A percentile compares a stretch with the other conserved stretches of the same genome.
phyloP scores from a whole-genome alignment of 1,140 invertebrate species.

The Hermatobates lingyangjiaoensis region DNA sequence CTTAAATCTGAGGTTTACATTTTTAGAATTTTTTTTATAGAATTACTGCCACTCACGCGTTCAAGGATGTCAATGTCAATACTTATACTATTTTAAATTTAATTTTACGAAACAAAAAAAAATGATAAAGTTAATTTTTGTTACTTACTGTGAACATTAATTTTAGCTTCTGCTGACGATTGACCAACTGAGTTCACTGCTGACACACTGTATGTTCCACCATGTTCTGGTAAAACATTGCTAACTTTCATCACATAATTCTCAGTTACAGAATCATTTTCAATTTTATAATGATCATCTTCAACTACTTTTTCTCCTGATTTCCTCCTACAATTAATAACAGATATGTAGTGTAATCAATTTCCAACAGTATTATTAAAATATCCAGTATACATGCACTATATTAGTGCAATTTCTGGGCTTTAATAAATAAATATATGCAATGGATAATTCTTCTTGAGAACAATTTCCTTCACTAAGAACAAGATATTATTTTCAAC shows the following conservation, averaged over 20 bases:
- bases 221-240: constrained; percentile 46
- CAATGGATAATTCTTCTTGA: no score
- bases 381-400: no score
- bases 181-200: constrained; percentile 60
- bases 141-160: constrained; percentile 58
- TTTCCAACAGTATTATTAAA: no score
- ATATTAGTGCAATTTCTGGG: no score
- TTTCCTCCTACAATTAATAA: constrained; percentile 25
- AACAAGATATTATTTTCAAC: no score
- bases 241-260: constrained; percentile 47
- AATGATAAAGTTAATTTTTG: background rate
- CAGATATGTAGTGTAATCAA: background rate
- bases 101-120: background rate
- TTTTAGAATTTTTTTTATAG: no score
- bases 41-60: no score
- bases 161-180: constrained; percentile 39
- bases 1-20: no score
- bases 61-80: no score
- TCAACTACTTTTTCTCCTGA: constrained; percentile 38
- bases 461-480: no score
- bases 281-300: constrained; percentile 33
- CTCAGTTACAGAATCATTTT: constrained; percentile 39
- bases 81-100: no score
- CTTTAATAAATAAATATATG: no score
- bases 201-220: constrained; percentile 54